These are phyloP conservation scores for Pseudorasbora parva DNA, from an alignment of 2,113 vertebrate species.

Conservation along the genomic window DNA sequence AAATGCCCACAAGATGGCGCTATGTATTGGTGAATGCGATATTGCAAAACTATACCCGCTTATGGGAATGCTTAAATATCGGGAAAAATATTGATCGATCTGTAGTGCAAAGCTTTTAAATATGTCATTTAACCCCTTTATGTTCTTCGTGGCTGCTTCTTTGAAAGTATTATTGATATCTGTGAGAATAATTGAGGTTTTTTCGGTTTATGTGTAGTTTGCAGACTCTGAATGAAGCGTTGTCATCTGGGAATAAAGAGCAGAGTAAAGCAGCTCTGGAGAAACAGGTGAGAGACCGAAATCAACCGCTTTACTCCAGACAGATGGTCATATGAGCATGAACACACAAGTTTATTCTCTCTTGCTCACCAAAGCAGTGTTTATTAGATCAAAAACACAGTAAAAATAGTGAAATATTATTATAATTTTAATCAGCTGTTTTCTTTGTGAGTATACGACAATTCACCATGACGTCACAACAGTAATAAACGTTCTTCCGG, in stretches of 20 bases:
- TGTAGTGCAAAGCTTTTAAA: neutral
- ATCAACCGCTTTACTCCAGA: neutral
- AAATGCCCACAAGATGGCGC: too few species aligned
- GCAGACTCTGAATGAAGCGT: conserved; percentile 92
- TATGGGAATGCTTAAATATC: too few species aligned
- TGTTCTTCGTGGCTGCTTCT: neutral
- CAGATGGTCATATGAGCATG: neutral
- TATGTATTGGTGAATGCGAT: too few species aligned
- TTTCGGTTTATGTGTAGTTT: conserved; percentile 77
- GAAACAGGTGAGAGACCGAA: conserved; percentile 82
- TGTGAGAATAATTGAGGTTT: neutral
- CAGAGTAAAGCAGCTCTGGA: conserved; percentile 89
- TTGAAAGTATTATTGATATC: too few species aligned
- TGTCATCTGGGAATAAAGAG: conserved; percentile 86
- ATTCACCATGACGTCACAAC: too few species aligned
- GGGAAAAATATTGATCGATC: too few species aligned
- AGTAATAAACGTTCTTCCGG: too few species aligned
- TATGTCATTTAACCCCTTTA: neutral
- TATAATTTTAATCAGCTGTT: accelerated
- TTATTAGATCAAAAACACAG: neutral
- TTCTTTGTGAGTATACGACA: neutral
- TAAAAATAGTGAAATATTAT: neutral
- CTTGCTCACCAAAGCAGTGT: neutral
- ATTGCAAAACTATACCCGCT: too few species aligned
- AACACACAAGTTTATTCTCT: neutral